These are phyloP conservation scores for Acanthurus leucopareius DNA, from an alignment of 2,797 vertebrate genomes.

Conservation along the genomic window DNA sequence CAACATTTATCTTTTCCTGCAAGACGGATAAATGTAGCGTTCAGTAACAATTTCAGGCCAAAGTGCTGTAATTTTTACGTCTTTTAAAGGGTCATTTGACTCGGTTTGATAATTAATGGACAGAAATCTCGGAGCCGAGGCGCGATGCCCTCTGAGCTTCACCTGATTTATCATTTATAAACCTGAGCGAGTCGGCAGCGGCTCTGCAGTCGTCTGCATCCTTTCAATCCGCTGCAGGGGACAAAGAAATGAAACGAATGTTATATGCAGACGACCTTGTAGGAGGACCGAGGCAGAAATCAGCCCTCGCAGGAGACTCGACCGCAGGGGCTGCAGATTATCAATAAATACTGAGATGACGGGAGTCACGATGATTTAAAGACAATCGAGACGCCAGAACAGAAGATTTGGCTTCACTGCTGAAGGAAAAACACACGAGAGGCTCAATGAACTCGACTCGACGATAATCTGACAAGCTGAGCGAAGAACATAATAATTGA, in stretches of 20 bases:
- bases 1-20: too few relatives aligned
- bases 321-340: slow-evolving; percentile 2
- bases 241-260: slow-evolving; percentile 33
- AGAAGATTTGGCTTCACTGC: background rate
- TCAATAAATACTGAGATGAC: slow-evolving; percentile 35
- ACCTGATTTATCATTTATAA: slow-evolving; percentile 48
- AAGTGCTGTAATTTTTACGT: background rate
- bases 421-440: background rate
- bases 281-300: slow-evolving; percentile 13
- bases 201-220: slow-evolving; percentile 37
- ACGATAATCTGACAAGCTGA: background rate
- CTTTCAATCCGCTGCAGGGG: slow-evolving; percentile 33
- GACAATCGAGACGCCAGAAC: background rate
- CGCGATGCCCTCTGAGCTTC: slow-evolving; percentile 16
- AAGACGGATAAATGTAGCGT: too few relatives aligned
- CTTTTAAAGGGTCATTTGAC: background rate
- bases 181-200: slow-evolving; percentile 19
- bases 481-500: too few relatives aligned
- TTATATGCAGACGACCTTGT: slow-evolving; percentile 46
- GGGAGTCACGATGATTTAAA: background rate
- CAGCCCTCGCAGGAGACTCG: slow-evolving; percentile 17
- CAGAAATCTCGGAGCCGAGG: background rate
- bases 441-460: too few relatives aligned
- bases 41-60: background rate
- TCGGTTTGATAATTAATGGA: slow-evolving; percentile 3